Evolutionary conservation across 2,888 invertebrate genomes (phyloP).

Genomic region (Steromphala cineraria): DNA sequence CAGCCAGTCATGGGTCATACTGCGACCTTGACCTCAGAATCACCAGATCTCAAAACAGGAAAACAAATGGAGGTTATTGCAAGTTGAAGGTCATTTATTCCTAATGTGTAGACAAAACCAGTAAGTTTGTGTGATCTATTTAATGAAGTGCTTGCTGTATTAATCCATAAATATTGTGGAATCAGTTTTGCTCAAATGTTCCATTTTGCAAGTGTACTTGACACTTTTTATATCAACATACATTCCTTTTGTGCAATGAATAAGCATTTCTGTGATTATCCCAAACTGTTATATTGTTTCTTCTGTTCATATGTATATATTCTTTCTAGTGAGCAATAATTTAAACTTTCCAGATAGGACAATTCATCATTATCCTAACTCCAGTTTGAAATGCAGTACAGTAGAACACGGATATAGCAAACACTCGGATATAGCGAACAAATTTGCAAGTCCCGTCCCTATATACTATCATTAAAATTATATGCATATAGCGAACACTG

Average conservation of each 20-base stretch:
- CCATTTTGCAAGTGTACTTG: not conserved
- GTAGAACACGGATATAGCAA: no score
- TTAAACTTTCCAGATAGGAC: no score
- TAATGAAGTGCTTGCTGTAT: not conserved
- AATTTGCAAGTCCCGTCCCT: no score
- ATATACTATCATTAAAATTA: no score
- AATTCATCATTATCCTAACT: no score
- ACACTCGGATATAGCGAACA: no score
- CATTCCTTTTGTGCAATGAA: not conserved
- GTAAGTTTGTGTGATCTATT: no score
- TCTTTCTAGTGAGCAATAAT: no score
- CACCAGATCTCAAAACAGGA: constrained; percentile 4
- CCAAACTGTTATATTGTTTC: not conserved
- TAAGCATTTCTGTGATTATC: not conserved
- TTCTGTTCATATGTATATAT: not conserved
- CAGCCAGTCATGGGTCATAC: not conserved
- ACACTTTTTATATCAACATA: not conserved
- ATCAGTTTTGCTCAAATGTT: not conserved
- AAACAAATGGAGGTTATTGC: not conserved
- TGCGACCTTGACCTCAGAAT: not conserved
- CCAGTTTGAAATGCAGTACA: no score
- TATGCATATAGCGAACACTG: no score
- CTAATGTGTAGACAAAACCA: no score
- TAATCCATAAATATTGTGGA: not conserved
- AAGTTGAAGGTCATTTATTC: not conserved